A percentile compares a stretch with the other conserved stretches of the same genome.
Conservation (phyloP, 2,113 vertebrate species). For the Megaptera novaeangliae region DNA sequence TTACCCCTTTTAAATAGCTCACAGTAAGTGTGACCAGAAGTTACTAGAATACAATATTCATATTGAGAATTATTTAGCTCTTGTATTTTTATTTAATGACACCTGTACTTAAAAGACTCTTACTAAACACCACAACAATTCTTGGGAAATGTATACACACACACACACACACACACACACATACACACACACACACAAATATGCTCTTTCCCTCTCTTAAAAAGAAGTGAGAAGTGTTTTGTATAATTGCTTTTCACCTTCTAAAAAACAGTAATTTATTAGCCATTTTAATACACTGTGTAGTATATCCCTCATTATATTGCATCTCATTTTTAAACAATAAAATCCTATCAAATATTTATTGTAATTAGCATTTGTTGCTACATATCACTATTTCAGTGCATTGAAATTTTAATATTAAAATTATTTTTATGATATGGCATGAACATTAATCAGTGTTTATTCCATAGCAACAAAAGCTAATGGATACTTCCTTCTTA, state of each 20-base stretch:
- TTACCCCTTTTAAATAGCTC: neutral
- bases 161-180: neutral
- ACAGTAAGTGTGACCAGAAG: neutral
- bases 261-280: neutral
- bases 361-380: neutral
- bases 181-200: neutral
- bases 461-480: neutral
- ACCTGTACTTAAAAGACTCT: neutral
- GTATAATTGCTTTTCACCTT: neutral
- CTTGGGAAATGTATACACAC: neutral
- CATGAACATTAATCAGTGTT: neutral
- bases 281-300: neutral
- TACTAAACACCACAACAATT: neutral
- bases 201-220: neutral
- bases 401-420: neutral
- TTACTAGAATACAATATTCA: neutral
- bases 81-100: neutral
- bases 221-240: neutral
- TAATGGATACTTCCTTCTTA: neutral
- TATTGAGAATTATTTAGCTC: neutral
- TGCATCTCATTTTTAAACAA: neutral
- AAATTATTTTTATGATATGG: neutral
- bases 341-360: slow-evolving; percentile 7
- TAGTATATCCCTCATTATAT: neutral
- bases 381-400: neutral